These are phyloP conservation scores for Metopolophium dirhodum DNA, from an alignment of 1,140 invertebrate species.

Conservation along the genomic window DNA sequence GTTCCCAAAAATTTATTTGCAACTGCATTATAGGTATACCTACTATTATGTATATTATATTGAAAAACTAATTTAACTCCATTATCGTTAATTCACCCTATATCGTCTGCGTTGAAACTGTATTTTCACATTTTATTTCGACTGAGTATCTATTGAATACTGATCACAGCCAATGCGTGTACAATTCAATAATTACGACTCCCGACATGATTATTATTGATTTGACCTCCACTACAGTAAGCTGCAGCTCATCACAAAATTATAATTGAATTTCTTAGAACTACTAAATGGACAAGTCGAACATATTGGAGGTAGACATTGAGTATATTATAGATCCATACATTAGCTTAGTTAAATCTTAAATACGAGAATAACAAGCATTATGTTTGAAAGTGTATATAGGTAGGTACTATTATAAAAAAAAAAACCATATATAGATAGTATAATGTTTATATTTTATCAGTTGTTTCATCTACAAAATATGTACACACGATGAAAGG, in stretches of 20 bases:
- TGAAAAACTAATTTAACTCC: background rate
- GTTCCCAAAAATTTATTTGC: background rate
- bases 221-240: background rate
- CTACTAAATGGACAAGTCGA: background rate
- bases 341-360: background rate
- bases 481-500: background rate
- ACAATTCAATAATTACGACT: background rate
- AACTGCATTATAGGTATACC: background rate
- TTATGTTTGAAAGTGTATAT: background rate
- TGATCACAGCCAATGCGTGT: background rate
- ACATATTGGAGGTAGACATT: background rate
- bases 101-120: background rate
- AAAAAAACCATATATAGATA: background rate
- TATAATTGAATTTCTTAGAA: background rate
- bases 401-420: background rate
- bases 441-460: constrained; percentile 33
- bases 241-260: background rate
- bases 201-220: background rate
- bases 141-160: background rate
- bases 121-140: background rate
- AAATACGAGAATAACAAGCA: background rate
- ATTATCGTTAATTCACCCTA: background rate
- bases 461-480: constrained; percentile 36
- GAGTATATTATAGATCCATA: background rate
- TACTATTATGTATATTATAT: background rate